Base-by-base conservation (phyloP, 2,797 vertebrate genomes). In the Manis pentadactyla region DNA sequence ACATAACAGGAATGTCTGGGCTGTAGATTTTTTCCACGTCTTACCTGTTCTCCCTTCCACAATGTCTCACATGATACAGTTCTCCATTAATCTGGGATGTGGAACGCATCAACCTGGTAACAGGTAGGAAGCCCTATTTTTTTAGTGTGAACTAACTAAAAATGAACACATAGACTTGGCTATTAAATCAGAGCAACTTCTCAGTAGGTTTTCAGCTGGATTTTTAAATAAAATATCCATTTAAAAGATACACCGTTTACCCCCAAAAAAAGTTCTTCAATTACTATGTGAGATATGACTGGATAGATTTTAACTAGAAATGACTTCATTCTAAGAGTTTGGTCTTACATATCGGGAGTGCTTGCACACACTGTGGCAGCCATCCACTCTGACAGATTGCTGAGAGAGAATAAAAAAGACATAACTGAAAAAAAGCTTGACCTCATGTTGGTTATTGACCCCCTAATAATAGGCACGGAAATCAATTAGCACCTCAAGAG, bases 61-160 rank as follows among this genome's bases (percentile, higher is more conserved):
- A 0, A 99, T 99, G 98, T 99, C 99, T n/a, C 99, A 99, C 86
- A 99, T 99, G 98, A 99, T 99, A 94, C 99, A 99, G 96, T 99
- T 99, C 98, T 99, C 99, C 97, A 99, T 99, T 98, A 99, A 99
- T 98, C 98, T 99, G 53, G 99, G 99, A 90, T 99, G 99, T 97
- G 99, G 99, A 97, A 99, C 99, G n/a, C 99, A 99, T 90, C 99
- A 99, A 93, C 99, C 99, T 64, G 99, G 99, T 94, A 99, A 99
- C 99, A 99, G 99, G 99, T 99, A 99, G 57, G 96, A 90, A 55
- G 1, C 9, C 0, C 34, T 86, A 23, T 57, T 95, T 34, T 34
- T n/a, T 0, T 13, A 71, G 17, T 68, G 27, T 61, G 2, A 53
- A 84, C 15, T n/a, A 15, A 49, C 73, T 77, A n/a, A 87, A 92